Base-by-base conservation (phyloP, 2,113 vertebrate genomes). In the Charina bottae region DNA sequence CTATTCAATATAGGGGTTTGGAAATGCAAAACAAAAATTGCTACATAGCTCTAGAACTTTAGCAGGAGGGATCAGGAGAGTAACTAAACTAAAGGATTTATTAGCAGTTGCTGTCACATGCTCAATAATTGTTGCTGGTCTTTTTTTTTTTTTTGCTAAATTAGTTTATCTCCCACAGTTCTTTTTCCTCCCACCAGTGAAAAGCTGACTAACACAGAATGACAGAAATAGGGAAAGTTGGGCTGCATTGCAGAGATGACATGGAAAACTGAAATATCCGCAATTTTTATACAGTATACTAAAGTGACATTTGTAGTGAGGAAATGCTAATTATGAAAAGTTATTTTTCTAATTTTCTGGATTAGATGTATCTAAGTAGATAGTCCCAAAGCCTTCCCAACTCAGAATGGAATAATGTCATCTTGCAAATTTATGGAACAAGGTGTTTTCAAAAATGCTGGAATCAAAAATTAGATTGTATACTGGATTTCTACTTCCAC, bases 181-280 rank as follows among this genome's bases (percentile, higher is more conserved):
- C 37, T n/a, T n/a, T 53, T 85, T 87, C 12, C 28, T 84, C 87
- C 46, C n/a, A 64, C n/a, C 56, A 26, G 58, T 84, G 46, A 83
- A 91, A 83, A 17, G 26, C 15, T 59, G 64, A 42, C 46, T 84
- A 87, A 64, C 72, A 62, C 21, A 49, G 87, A 62, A n/a, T 37
- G 87, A 84, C 91, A 92, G 85, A 42, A 89, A 89, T 49, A 84
- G 72, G 46, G 54, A 54, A 92, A 37, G 4, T n/a, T 78, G 62
- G 33, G 53, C 28, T 4, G 6, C 56, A 21, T 21, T 28, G 24
- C 21, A 54, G 28, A 17, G 26, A 21, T 28, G 46, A 42, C 56
- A 37, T 19, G n/a, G 56, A 62, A 58, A 68, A 23, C 15, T 42
- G 7, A 54, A 26, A 24, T 13, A 13, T 8, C 89, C 55, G 33